Base-by-base conservation (phyloP, 1,140 invertebrate genomes). In the Bombus superbus region DNA sequence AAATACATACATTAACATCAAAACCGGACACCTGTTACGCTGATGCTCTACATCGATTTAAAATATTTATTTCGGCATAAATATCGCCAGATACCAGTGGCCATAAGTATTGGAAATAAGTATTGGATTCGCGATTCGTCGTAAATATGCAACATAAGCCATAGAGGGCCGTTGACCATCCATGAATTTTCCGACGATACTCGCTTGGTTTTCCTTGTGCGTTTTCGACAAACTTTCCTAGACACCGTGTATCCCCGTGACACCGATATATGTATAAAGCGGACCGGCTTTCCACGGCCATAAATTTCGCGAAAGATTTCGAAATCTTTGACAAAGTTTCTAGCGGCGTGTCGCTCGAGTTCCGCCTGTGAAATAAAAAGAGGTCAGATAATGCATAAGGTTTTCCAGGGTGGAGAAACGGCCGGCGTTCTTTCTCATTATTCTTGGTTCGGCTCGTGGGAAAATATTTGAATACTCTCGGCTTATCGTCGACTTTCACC, bases 381-480 rank as follows among this genome's bases (percentile, higher is more conserved):
- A 59, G 42, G 1, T 32, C 28, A 3, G 38, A 71, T 69, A 68
- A 72, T 35, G 44, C 28, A 73, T 57, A 59, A 83, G 44, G n/a
- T 15, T 86, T 68, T 18, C 22, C n/a, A 72, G 1, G 28, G 62
- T 28, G 62, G 6, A 25, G 57, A 47, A 57, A 76, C 38, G 44
- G 76, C 40, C 22, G 66, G 40, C 28, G 62, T 10, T 44, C n/a
- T 69, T 76, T 76, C 83, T 92, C 89, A 84, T 92, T 91, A 91
- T 86, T 91, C 87, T 92, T 88, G 80, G 85, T 92, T 91, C 85
- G 86, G 83, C 53, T 66, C 79, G 81, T n/a, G 85, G 68, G 85
- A 89, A 91, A 92, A 92, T 91, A 92, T 92, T 92, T 88, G 88
- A 92, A 91, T 91, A 84, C 89, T 79, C 82, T 88, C 83, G 88